Evolutionary conservation across 2,888 invertebrate genomes (phyloP).

Genomic region (Cynaeus angustus): DNA sequence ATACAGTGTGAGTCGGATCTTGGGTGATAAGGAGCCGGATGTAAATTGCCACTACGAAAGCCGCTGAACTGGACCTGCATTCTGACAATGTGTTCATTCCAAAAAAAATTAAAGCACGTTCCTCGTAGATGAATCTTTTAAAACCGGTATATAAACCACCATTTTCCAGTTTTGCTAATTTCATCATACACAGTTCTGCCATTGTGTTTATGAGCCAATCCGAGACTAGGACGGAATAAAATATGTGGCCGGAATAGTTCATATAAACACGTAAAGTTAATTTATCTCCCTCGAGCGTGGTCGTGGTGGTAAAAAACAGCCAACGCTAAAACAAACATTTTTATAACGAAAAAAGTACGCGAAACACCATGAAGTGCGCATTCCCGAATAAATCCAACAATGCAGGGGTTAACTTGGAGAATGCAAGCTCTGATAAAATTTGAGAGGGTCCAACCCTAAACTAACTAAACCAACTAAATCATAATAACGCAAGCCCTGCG

Average conservation of each 20-base stretch:
- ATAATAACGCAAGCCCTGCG: constrained; percentile 55
- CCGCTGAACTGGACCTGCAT: constrained; percentile 4
- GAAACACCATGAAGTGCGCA: constrained; percentile 1
- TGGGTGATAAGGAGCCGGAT: constrained; percentile 34
- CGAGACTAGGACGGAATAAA: constrained; percentile 44
- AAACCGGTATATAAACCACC: constrained; percentile 1
- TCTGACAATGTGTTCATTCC: not conserved
- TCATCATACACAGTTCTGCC: constrained; percentile 42
- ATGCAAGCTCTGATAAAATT: constrained; percentile 49
- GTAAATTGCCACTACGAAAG: constrained; percentile 13
- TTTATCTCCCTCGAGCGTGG: constrained; percentile 47
- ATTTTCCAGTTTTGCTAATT: constrained; percentile 34
- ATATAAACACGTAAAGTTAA: constrained; percentile 50
- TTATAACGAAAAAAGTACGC: constrained; percentile 30
- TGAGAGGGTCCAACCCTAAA: constrained; percentile 44
- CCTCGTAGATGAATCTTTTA: constrained; percentile 5
- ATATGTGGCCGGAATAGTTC: constrained; percentile 44
- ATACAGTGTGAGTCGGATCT: constrained; percentile 26
- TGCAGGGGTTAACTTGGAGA: constrained; percentile 37
- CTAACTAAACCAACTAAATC: constrained; percentile 54
- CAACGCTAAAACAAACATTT: constrained; percentile 37
- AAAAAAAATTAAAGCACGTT: constrained; percentile 4
- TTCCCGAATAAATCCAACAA: constrained; percentile 16
- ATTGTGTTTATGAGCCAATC: constrained; percentile 48
- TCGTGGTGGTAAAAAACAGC: constrained; percentile 39